These are phyloP conservation scores for Tupiocoris notatus DNA, from an alignment of 2,888 invertebrate genomes.

Conservation along the genomic window DNA sequence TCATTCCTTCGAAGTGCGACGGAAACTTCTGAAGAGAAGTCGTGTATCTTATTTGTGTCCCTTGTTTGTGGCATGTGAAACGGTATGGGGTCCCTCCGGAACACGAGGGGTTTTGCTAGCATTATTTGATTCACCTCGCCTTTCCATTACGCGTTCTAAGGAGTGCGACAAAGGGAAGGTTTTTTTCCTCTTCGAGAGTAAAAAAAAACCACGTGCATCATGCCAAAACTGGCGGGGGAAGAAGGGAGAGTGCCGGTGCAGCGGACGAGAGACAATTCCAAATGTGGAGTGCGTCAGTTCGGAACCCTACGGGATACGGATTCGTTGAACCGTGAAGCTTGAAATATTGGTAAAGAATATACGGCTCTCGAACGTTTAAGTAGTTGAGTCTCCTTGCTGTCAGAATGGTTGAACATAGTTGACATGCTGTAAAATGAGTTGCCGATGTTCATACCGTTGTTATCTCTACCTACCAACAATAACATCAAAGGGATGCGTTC, in stretches of 20 bases:
- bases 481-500: too few relatives aligned
- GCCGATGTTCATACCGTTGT: too few relatives aligned
- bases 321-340: slow-evolving; percentile 17
- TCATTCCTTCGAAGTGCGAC: background rate
- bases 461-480: too few relatives aligned
- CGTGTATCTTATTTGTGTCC: slow-evolving; percentile 33
- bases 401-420: too few relatives aligned
- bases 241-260: background rate
- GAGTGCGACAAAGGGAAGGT: background rate
- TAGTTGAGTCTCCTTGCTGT: background rate
- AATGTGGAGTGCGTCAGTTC: background rate
- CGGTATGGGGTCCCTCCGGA: background rate
- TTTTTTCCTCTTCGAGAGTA: background rate
- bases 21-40: slow-evolving; percentile 26
- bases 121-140: slow-evolving; percentile 35
- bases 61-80: slow-evolving; percentile 31
- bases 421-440: too few relatives aligned
- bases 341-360: background rate
- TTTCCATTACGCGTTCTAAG: slow-evolving; percentile 18
- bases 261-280: slow-evolving; percentile 10
- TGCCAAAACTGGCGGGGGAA: slow-evolving; percentile 18
- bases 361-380: background rate
- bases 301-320: background rate
- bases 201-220: slow-evolving; percentile 19
- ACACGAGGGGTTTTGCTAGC: background rate